Evolutionary conservation across 2,113 vertebrate genomes (phyloP).

Genomic region (Sinocyclocheilus rhinocerous): DNA sequence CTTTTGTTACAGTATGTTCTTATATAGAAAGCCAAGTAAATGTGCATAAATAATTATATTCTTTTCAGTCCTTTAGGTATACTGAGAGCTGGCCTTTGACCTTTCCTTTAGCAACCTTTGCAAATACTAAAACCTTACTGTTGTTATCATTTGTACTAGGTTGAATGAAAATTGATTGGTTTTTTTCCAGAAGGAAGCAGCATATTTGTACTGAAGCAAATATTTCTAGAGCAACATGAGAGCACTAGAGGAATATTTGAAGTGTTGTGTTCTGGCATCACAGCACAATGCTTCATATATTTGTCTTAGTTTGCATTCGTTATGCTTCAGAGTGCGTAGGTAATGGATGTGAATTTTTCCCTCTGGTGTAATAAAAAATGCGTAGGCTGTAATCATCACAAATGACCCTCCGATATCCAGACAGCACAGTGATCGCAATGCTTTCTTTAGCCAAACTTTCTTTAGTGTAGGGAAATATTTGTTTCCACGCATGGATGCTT

Average conservation of each 20-base stretch:
- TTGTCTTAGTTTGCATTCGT: conserved; percentile 39
- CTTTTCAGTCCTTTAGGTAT: background rate
- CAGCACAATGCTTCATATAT: conserved; percentile 8
- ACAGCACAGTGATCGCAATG: background rate
- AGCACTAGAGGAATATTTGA: background rate
- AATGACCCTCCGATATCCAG: conserved; percentile 19
- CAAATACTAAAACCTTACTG: background rate
- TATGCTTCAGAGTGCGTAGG: background rate
- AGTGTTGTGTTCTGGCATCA: conserved; percentile 14
- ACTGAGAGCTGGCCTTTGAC: background rate
- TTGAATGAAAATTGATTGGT: background rate
- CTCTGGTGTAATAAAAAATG: conserved; percentile 28
- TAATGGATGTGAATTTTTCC: conserved; percentile 12
- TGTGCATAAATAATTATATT: background rate
- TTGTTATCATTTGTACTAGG: background rate
- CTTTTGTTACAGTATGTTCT: background rate
- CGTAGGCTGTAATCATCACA: conserved; percentile 34
- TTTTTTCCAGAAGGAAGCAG: background rate
- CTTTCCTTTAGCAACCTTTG: background rate
- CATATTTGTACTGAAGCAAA: background rate
- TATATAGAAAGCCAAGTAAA: background rate
- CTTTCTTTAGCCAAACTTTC: conserved; percentile 1
- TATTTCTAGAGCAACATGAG: background rate
- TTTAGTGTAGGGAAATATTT: background rate
- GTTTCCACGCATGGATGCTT: background rate